Evolutionary conservation across 2,888 invertebrate genomes (phyloP).

Genomic region (Drosophila paranaensis): DNA sequence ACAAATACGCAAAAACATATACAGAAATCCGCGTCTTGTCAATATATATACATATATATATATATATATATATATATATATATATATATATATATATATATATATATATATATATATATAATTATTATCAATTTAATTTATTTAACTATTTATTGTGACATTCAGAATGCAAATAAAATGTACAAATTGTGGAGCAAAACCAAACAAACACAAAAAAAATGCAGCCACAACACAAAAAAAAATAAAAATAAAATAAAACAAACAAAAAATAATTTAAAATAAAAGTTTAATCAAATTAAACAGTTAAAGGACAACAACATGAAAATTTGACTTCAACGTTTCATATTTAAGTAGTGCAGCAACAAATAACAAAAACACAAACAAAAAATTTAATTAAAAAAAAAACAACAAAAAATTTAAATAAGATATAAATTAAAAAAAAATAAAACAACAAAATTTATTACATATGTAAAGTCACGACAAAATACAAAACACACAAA

Average conservation of each 20-base stretch:
- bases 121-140: constrained; percentile 45
- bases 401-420: constrained; percentile 19
- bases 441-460: constrained; percentile 46
- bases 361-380: constrained; percentile 69
- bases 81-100: constrained; percentile 41
- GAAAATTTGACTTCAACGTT: constrained; percentile 76
- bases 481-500: constrained; percentile 35
- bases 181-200: constrained; percentile 74
- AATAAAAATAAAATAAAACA: constrained; percentile 11
- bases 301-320: constrained; percentile 57
- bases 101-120: constrained; percentile 9
- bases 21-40: constrained; percentile 77
- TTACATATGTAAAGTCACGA: constrained; percentile 65
- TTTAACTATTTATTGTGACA: constrained; percentile 63
- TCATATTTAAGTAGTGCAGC: constrained; percentile 80
- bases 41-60: constrained; percentile 32
- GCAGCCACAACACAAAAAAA: constrained; percentile 36
- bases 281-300: constrained; percentile 79
- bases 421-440: constrained; percentile 43
- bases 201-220: constrained; percentile 11
- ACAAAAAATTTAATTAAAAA: constrained; percentile 17
- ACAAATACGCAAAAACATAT: constrained; percentile 36
- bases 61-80: constrained; percentile 23
- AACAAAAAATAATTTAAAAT: not conserved
- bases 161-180: constrained; percentile 76